Evolutionary conservation across 1,140 invertebrate species (phyloP).

Genomic region (Rhopalosiphum maidis): DNA sequence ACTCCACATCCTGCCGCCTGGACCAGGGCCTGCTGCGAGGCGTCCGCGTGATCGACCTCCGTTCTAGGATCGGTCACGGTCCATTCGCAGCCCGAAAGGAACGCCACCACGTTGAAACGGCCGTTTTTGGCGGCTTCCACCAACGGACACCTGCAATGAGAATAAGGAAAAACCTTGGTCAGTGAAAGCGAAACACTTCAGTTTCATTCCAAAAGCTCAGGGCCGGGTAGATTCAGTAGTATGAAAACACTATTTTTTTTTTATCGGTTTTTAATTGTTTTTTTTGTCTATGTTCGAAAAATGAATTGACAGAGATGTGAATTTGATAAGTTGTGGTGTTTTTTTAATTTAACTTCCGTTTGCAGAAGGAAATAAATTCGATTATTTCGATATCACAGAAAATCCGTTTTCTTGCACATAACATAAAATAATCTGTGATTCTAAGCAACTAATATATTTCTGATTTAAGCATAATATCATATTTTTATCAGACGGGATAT

Average conservation of each 20-base stretch:
- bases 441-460: too few species aligned
- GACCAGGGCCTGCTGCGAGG: constrained; percentile 85
- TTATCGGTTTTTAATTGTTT: not conserved
- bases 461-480: too few species aligned
- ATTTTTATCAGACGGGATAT: too few species aligned
- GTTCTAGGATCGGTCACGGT: constrained; percentile 60
- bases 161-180: not conserved
- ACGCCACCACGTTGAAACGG: constrained; percentile 82
- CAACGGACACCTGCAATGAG: constrained; percentile 72
- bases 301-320: too few species aligned
- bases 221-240: not conserved
- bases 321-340: too few species aligned
- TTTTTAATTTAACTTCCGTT: too few species aligned
- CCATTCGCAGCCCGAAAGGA: constrained; percentile 85
- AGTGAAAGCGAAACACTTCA: not conserved
- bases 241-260: not conserved
- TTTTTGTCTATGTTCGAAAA: too few species aligned
- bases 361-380: too few species aligned
- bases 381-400: too few species aligned
- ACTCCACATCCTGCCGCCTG: constrained; percentile 87
- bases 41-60: constrained; percentile 67
- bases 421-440: too few species aligned
- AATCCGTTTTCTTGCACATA: too few species aligned
- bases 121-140: constrained; percentile 89
- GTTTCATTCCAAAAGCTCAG: too few species aligned